These are phyloP conservation scores for Ophiodon elongatus DNA, from an alignment of 2,113 vertebrate genomes.

Conservation along the genomic window DNA sequence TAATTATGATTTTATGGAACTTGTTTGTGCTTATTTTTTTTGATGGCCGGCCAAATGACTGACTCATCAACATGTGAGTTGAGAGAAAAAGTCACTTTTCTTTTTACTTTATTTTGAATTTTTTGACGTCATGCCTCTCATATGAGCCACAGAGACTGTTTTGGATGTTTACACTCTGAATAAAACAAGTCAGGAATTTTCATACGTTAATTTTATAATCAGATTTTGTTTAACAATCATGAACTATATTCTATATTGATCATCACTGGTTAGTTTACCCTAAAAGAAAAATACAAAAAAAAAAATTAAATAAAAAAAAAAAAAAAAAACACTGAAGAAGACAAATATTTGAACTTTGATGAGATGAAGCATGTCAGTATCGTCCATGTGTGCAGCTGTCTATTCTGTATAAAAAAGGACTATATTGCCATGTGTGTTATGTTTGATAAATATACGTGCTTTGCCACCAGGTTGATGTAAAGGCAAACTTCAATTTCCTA, in stretches of 20 bases:
- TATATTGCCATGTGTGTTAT: constrained; percentile 86
- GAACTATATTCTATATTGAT: constrained; percentile 64
- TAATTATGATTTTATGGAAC: constrained; percentile 61
- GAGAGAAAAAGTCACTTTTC: constrained; percentile 28
- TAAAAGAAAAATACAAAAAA: constrained; percentile 30
- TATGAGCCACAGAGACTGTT: constrained; percentile 76
- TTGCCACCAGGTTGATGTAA: constrained; percentile 78
- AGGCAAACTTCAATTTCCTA: constrained; percentile 79
- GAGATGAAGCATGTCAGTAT: constrained; percentile 86
- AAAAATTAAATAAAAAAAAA: constrained; percentile 5
- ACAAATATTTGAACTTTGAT: constrained; percentile 73
- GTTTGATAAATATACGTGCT: constrained; percentile 86
- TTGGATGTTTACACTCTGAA: constrained; percentile 83
- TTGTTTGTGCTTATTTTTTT: constrained; percentile 54
- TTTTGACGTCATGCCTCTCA: constrained; percentile 60
- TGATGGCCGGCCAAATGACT: constrained; percentile 54
- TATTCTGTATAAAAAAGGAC: constrained; percentile 82
- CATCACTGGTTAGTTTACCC: constrained; percentile 64
- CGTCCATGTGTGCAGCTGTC: constrained; percentile 85
- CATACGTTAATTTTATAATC: constrained; percentile 81
- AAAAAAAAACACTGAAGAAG: constrained; percentile 51
- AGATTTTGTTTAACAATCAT: constrained; percentile 73
- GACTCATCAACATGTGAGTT: constrained; percentile 37
- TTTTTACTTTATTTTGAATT: background rate
- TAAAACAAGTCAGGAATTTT: constrained; percentile 83